A percentile compares a stretch with the other conserved stretches of the same genome.
Evolutionary conservation across 2,888 invertebrate species (phyloP).

Genomic region (Oeneis ivallda): DNA sequence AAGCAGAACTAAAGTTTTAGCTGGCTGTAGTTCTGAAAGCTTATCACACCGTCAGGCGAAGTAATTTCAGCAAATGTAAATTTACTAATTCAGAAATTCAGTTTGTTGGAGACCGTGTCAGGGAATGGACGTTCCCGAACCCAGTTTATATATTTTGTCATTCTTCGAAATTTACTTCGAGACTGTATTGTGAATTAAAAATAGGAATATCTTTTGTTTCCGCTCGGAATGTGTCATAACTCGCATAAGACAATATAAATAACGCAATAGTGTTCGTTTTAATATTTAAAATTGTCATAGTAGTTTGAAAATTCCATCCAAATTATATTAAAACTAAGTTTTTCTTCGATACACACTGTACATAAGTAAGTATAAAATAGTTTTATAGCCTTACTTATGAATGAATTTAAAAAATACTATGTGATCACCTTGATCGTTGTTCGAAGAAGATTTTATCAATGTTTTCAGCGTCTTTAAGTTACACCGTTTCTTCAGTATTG

Average conservation of each 20-base stretch:
- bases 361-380: neutral
- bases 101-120: slow-evolving; percentile 57
- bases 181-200: slow-evolving; percentile 29
- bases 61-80: slow-evolving; percentile 33
- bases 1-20: neutral
- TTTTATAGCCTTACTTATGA: neutral
- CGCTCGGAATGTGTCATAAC: slow-evolving; percentile 3
- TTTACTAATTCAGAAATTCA: slow-evolving; percentile 50
- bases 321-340: neutral
- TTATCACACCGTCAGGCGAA: slow-evolving; percentile 28
- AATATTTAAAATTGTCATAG: neutral
- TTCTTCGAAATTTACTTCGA: slow-evolving; percentile 33
- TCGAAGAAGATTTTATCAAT: neutral
- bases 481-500: slow-evolving; percentile 20
- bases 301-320: neutral
- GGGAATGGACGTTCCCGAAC: slow-evolving; percentile 52
- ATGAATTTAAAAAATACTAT: neutral
- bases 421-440: neutral
- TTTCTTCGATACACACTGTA: neutral
- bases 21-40: slow-evolving; percentile 18
- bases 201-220: slow-evolving; percentile 21
- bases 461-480: neutral
- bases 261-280: slow-evolving; percentile 1
- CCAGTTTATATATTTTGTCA: slow-evolving; percentile 26
- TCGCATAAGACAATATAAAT: no score